A percentile compares a stretch with the other conserved stretches of the same genome.
Evolutionary conservation across 2,888 invertebrate genomes (phyloP).

Genomic region (Drosophila mettleri): DNA sequence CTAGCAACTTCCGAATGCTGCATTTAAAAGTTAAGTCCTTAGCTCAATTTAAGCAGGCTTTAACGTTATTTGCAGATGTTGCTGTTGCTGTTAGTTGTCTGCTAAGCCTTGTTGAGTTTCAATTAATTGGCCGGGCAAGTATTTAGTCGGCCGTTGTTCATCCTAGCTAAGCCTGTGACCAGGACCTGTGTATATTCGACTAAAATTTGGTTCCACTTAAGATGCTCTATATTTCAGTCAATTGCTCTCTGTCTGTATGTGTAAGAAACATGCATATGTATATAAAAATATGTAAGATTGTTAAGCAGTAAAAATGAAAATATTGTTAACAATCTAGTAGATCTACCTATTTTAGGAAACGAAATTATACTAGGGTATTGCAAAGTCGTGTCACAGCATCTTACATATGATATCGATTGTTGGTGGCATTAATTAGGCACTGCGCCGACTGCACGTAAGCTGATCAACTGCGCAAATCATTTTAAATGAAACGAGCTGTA

Average conservation of each 20-base stretch:
- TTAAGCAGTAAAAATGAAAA: neutral
- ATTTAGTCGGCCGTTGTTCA: slow-evolving; percentile 40
- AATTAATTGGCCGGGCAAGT: slow-evolving; percentile 76
- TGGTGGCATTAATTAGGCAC: slow-evolving; percentile 46
- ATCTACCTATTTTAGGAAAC: neutral
- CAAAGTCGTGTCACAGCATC: neutral
- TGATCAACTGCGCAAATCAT: slow-evolving; percentile 51
- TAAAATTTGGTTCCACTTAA: neutral
- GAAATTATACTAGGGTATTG: neutral
- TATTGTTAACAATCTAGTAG: neutral
- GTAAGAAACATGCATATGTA: neutral
- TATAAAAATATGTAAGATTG: neutral
- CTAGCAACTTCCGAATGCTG: slow-evolving; percentile 7
- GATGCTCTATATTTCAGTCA: neutral
- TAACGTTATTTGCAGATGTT: slow-evolving; percentile 19
- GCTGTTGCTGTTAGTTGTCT: slow-evolving; percentile 2
- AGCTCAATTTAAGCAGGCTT: slow-evolving; percentile 18
- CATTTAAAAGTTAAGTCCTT: slow-evolving; percentile 27
- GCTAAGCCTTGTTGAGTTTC: slow-evolving; percentile 68
- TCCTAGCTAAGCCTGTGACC: slow-evolving; percentile 39
- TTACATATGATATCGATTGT: slow-evolving; percentile 7
- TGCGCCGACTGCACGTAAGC: slow-evolving; percentile 38
- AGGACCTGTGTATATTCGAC: slow-evolving; percentile 5
- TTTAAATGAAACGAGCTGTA: slow-evolving; percentile 56
- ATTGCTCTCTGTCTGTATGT: neutral